Base-by-base conservation (phyloP, 2,888 invertebrate genomes). In the Parelbella ahira region DNA sequence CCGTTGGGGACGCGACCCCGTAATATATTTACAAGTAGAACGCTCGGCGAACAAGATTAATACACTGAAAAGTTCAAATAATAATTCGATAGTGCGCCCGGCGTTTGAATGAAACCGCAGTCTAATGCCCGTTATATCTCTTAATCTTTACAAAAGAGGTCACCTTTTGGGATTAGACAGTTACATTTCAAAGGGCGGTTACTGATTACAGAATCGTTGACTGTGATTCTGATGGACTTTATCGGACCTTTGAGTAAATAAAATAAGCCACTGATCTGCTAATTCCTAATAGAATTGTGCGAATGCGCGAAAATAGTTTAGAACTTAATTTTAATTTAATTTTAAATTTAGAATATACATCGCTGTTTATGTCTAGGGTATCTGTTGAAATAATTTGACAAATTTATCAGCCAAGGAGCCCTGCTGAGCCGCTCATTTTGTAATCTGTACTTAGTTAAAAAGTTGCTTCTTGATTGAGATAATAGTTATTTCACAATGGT, bases 161-260 rank as follows among this genome's bases (percentile, higher is more conserved):
- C 5, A 33, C 18, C 11, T 36, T 36, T 36, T 9, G 7, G 36
- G 36, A 36, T 25, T 36, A 36, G 4, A 18, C 6, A 10, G 25
- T 19, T 10, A 10, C 18, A 36, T 25, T 36, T 32, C 32, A 21
- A 11, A 12, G 32, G 18, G 18, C 18, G 11, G 11, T 32, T 32
- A 20, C 24, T 36, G 34, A 18, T 18, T 13, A 25, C 24, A 18
- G n/a, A 21, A 34, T 24, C 7, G 10, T 34, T 15, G 10, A 18
- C n/a, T 9, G 4, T 24, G n/a, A 24, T 34, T 24, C n/a, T 4
- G 11, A 20, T 18, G n/a, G 11, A 19, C n/a, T 7, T 19, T 20
- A 19, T 11, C 10, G 1, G n/a, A n/a, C n/a, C n/a, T 28, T 21
- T 2, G 3, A 3, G 2, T 11, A 2, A 11, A 11, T 9, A 3